Base-by-base conservation (phyloP, 1,140 invertebrate genomes). In the Drosophila neocordata region DNA sequence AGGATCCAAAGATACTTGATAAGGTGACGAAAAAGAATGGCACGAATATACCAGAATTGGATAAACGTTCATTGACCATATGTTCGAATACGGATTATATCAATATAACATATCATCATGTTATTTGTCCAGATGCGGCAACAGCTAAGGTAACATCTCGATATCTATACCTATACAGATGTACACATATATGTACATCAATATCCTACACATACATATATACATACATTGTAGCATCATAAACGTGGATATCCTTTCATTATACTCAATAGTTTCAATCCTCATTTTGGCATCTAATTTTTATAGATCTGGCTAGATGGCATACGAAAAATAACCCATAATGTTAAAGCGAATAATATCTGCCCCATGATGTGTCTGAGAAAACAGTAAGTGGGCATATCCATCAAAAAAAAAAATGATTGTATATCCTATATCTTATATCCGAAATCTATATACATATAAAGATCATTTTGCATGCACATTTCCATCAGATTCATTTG, bases 31-130 rank as follows among this genome's bases (percentile, higher is more conserved):
- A 93, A 72, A 97, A 97, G 92, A 95, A 97, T 89, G 96, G 95
- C 93, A 90, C 82, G 13, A 89, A 91, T 41, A 62, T 89, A 11
- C 95, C 96, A 59, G 95, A 95, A 72, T 90, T 99, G 41, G 98
- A 99, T 87, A 97, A 98, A 53, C 96, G 98, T 90, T 99, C 98
- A 51, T 92, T 99, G n/a, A 99, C 98, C 53, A 97, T 99, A 77
- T 99, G 98, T 92, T 98, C 97, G 91, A 98, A 98, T n/a, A 97
- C 97, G 15, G 99, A 99, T 93, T 97, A 99, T 92, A 99, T 99
- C 81, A 99, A 99, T 92, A 98, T 99, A 91, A 99, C 97, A 93
- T 99, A 99, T 92, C 98, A 98, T 78, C 98, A 99, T 92, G 95
- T 99, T 77, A 96, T 99, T 37, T 99, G 97, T 91, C 95, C 97